Evolutionary conservation across 2,888 invertebrate genomes (phyloP).

Genomic region (Neuroscelio doddi): DNA sequence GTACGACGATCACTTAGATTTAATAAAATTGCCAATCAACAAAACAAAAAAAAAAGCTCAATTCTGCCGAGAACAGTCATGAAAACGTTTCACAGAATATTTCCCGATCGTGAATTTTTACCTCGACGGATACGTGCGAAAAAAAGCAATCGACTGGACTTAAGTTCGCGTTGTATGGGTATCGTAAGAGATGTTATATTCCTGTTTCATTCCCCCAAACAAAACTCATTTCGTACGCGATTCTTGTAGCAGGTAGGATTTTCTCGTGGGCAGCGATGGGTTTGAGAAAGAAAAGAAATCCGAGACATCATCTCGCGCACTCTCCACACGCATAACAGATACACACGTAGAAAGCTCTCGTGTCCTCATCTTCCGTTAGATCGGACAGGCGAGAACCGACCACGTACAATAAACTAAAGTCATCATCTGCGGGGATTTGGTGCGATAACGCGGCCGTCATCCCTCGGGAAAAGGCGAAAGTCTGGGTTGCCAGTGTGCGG

Average conservation of each 20-base stretch:
- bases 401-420: conserved; percentile 72
- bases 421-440: conserved; percentile 71
- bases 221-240: conserved; percentile 66
- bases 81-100: conserved; percentile 6
- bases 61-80: no score
- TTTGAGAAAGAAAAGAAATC: conserved; percentile 35
- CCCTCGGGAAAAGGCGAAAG: conserved; percentile 49
- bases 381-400: conserved; percentile 27
- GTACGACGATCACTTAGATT: no score
- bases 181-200: conserved; percentile 27
- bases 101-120: conserved; percentile 21
- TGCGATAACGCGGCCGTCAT: conserved; percentile 66
- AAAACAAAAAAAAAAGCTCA: no score
- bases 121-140: conserved; percentile 11
- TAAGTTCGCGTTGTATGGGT: conserved; percentile 36
- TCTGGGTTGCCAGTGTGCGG: conserved; percentile 25
- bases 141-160: conserved; percentile 41
- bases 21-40: no score
- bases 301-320: conserved; percentile 19
- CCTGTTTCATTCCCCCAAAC: conserved; percentile 20
- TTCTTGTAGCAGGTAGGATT: conserved; percentile 64
- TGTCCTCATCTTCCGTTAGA: conserved; percentile 47
- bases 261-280: conserved; percentile 48
- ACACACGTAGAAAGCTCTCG: conserved; percentile 18
- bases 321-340: conserved; percentile 41